Conservation (phyloP, 2,113 vertebrate genomes). For the Mormoops blainvillei region DNA sequence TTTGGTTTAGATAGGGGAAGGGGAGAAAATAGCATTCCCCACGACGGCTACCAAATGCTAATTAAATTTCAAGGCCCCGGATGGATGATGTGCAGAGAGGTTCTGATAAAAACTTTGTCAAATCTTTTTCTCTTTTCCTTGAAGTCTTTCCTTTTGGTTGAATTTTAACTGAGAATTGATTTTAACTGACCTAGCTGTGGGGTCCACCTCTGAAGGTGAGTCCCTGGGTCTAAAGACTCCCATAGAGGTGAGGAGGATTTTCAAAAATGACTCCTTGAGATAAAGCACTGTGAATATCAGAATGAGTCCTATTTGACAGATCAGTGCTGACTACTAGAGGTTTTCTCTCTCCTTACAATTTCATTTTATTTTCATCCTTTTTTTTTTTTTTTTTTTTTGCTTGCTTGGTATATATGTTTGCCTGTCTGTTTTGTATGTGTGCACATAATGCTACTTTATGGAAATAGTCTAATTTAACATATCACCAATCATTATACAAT, state of each 20-base stretch:
- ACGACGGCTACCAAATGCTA: neutral
- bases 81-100: constrained; percentile 30
- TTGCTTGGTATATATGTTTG: neutral
- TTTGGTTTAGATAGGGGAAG: constrained; percentile 10
- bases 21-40: constrained; percentile 46
- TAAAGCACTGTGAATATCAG: constrained; percentile 9
- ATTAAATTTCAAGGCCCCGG: constrained; percentile 31
- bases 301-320: constrained; percentile 9
- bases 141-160: constrained; percentile 37
- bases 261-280: constrained; percentile 3
- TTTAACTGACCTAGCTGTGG: constrained; percentile 53
- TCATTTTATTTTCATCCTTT: neutral
- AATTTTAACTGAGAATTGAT: constrained; percentile 67
- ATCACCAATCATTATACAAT: neutral
- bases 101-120: constrained; percentile 45
- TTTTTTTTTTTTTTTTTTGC: too few species aligned
- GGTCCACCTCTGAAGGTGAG: neutral
- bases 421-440: neutral
- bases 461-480: neutral
- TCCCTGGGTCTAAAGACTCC: neutral
- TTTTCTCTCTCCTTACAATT: neutral
- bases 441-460: neutral
- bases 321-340: neutral
- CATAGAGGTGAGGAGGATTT: constrained; percentile 12
- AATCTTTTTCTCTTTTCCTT: constrained; percentile 42